Conservation (phyloP, 2,888 invertebrate genomes). For the Ochropacha duplaris region DNA sequence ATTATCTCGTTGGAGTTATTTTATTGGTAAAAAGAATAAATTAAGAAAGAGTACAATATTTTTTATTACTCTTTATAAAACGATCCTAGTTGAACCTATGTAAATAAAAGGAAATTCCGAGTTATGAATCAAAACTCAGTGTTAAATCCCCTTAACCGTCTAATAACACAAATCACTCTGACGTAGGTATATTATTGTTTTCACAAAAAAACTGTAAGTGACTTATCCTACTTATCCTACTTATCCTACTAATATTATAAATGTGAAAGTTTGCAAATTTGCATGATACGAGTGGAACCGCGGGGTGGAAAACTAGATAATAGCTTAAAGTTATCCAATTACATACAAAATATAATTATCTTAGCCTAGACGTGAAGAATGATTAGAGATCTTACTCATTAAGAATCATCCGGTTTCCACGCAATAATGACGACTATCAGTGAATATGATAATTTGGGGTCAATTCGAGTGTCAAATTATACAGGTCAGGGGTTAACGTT, state of each 20-base stretch:
- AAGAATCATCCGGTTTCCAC: conserved; percentile 4
- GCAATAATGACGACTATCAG: conserved; percentile 18
- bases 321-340: neutral
- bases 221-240: too few relatives aligned
- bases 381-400: neutral
- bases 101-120: neutral
- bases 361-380: neutral
- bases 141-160: neutral
- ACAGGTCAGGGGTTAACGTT: conserved; percentile 58
- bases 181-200: neutral
- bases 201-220: neutral
- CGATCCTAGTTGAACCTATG: too few relatives aligned
- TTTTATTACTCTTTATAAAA: too few relatives aligned
- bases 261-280: too few relatives aligned
- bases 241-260: too few relatives aligned
- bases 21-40: neutral
- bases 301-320: neutral
- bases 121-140: neutral
- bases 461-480: conserved; percentile 64
- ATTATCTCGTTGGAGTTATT: too few relatives aligned
- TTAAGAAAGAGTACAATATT: too few relatives aligned
- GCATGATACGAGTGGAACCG: too few relatives aligned
- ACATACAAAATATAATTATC: neutral
- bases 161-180: neutral
- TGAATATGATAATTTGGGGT: conserved; percentile 45